Conservation (phyloP, 2,113 vertebrate genomes). For the Hippocampus guttulatus region DNA sequence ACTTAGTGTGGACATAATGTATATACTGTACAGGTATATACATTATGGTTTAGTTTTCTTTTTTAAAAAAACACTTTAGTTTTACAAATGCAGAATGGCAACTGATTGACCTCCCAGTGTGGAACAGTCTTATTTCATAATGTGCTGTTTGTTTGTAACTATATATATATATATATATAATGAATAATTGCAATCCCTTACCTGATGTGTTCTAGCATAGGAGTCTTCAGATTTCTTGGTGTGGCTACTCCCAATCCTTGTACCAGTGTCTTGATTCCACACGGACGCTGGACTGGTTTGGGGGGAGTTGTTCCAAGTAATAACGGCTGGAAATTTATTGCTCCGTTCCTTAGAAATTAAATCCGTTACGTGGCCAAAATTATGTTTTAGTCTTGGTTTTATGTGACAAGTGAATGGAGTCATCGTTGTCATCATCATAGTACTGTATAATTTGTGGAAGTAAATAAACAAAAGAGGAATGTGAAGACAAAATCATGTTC, state of each 20-base stretch:
- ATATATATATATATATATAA: too few species aligned
- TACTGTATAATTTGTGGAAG: not conserved
- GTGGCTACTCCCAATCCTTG: slow-evolving; percentile 80
- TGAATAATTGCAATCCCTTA: not conserved
- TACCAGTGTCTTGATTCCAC: slow-evolving; percentile 73
- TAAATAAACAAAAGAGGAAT: not conserved
- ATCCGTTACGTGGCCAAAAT: not conserved
- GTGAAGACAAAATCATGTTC: not conserved
- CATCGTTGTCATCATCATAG: not conserved
- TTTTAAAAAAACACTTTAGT: not conserved
- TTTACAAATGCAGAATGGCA: not conserved
- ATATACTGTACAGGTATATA: not conserved
- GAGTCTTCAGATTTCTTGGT: slow-evolving; percentile 25
- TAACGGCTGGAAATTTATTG: not conserved
- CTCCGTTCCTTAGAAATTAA: not conserved
- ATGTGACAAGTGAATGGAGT: not conserved
- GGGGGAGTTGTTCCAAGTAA: slow-evolving; percentile 59
- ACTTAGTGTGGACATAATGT: not conserved
- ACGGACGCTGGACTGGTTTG: slow-evolving; percentile 75
- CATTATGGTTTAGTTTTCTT: not conserved
- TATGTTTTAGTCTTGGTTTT: not conserved
- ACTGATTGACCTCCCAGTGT: not conserved
- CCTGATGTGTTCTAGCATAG: not conserved
- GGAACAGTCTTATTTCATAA: not conserved
- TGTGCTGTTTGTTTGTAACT: too few species aligned